phyloP scores from a whole-genome alignment of 2,113 vertebrate species.

The Myotis brandtii region DNA sequence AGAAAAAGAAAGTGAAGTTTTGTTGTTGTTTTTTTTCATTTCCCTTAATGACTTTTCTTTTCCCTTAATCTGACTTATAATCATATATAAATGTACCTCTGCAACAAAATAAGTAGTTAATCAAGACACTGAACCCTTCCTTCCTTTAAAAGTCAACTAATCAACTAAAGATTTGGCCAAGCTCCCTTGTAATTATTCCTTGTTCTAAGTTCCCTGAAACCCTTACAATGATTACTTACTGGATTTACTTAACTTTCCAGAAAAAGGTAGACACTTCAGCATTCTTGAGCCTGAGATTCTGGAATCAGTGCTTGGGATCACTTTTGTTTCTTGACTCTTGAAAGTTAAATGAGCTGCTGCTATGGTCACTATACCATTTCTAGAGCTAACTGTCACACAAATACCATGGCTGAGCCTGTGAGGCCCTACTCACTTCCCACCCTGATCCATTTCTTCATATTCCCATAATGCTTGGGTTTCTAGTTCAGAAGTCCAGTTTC shows the following conservation, averaged over 20 bases:
- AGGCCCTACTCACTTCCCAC: not conserved
- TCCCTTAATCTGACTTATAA: not conserved
- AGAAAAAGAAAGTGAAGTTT: not conserved
- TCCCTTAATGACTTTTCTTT: not conserved
- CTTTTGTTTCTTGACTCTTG: not conserved
- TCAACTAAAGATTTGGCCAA: not conserved
- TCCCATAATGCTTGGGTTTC: not conserved
- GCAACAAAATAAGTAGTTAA: not conserved
- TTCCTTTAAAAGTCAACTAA: slow-evolving; percentile 46
- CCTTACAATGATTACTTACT: not conserved
- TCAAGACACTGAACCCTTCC: not conserved
- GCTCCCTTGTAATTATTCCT: not conserved
- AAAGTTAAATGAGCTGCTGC: not conserved
- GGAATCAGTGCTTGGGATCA: not conserved
- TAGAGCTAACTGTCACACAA: not conserved
- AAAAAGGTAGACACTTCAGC: not conserved
- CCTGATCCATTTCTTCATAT: not conserved
- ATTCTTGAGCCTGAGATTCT: not conserved
- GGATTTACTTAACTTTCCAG: not conserved
- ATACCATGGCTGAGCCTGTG: not conserved
- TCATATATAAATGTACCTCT: not conserved
- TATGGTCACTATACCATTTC: not conserved
- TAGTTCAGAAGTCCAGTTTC: not conserved
- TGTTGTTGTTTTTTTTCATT: not conserved
- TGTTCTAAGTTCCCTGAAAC: not conserved